Conservation (phyloP, 2,888 invertebrate species). For the Notodonta dromedarius region DNA sequence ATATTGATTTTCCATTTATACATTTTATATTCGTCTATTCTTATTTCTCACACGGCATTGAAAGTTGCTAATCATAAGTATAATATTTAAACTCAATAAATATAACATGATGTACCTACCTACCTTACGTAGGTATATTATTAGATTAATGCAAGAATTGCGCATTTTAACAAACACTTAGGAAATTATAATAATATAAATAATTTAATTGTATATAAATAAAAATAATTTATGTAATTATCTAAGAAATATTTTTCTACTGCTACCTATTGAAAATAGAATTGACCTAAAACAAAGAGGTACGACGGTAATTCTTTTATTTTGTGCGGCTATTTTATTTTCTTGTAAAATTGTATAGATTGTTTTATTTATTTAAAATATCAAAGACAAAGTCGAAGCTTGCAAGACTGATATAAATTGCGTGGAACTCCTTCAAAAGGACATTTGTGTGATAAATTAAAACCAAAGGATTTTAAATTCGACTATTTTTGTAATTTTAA, state of each 20-base stretch:
- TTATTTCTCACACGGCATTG: conserved; percentile 21
- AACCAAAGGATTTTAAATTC: conserved; percentile 59
- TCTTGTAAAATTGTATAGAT: conserved; percentile 6
- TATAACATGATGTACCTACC: conserved; percentile 12
- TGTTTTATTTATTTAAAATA: conserved; percentile 36
- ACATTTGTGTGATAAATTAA: conserved; percentile 62
- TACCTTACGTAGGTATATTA: background rate
- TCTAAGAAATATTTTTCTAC: conserved; percentile 48
- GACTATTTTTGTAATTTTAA: conserved; percentile 68
- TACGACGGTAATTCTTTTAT: conserved; percentile 10
- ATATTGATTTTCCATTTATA: too few relatives aligned
- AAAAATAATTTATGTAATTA: conserved; percentile 13
- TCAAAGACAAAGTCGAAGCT: conserved; percentile 67
- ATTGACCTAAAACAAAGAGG: background rate
- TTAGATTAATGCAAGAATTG: conserved; percentile 32
- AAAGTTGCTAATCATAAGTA: conserved; percentile 7
- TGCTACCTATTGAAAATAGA: conserved; percentile 12
- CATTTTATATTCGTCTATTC: conserved; percentile 9
- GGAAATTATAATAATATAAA: conserved; percentile 9
- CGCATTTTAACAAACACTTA: conserved; percentile 27
- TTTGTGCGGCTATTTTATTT: conserved; percentile 4
- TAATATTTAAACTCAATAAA: background rate
- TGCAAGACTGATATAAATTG: conserved; percentile 74
- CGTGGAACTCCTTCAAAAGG: conserved; percentile 73
- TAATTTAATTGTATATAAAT: conserved; percentile 26